Evolutionary conservation across 53 echinoderm and acorn worm species (phyloP), one percentile per base, ranked within the genome.

Genomic region (Arbacia lixula): DNA sequence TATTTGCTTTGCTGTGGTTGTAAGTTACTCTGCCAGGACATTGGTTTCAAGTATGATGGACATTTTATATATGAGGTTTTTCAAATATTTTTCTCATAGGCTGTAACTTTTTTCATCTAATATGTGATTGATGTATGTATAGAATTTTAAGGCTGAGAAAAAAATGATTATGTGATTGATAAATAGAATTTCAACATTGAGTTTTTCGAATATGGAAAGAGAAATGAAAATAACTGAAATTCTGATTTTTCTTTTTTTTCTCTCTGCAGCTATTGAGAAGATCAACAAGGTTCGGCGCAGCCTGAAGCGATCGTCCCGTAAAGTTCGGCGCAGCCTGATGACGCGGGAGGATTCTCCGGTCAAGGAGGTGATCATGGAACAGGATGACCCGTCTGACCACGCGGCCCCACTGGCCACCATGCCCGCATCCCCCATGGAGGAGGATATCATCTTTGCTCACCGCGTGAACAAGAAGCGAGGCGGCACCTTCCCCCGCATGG

Each of bases 401-500:
- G 63, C 30, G 4, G 63, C 82, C 17, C 82, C 82, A 32, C 82
- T 81, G 14, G 62, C 64, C 30, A 63, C 82, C 62, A 43, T 81
- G 17, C 41, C 82, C 27, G 63, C 82, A 14, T 29, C 82, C 8
- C 64, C 82, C 30, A 81, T 81, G 37, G 64, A 64, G 0, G 82
- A 81, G 22, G 82, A 61, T 30, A 81, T 63, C 64, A 46, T 63
- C 14, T 81, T 63, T 9, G 63, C 62, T 28, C 40, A 61, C 32
- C 39, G 32, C 41, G 49, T 27, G 41, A 34, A 77, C 37, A 77
- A 77, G 58, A 77, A 77, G 36, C 35, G 77, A 25, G 58, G 77
- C 12, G 77, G 77, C 4, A 77, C 77, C 14, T 77, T 57, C 58
- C 77, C 77, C 57, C 36, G 77, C 37, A 77, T 77, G 77, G 77